These are phyloP conservation scores for Phalacrocorax pelagicus DNA, from an alignment of 2,113 vertebrate genomes.

Conservation along the genomic window DNA sequence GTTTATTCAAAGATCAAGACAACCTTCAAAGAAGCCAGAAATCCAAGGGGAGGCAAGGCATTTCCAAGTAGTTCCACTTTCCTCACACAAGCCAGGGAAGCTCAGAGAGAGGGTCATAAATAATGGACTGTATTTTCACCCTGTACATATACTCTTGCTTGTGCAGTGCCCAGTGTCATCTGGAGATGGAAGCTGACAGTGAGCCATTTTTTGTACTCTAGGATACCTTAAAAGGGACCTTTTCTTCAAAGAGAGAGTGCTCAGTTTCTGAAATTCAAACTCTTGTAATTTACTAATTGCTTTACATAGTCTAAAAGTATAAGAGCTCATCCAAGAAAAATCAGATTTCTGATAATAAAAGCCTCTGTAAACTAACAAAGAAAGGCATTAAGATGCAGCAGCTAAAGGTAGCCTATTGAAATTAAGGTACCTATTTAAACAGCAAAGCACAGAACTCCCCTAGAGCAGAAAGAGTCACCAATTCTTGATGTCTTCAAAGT, in stretches of 20 bases:
- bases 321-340: neutral
- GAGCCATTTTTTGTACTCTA: neutral
- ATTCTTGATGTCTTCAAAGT: neutral
- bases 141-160: conserved; percentile 11
- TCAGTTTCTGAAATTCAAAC: neutral
- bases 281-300: neutral
- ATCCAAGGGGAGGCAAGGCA: conserved; percentile 27
- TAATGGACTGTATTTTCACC: conserved; percentile 45
- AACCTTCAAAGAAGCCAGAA: conserved; percentile 59
- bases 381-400: neutral
- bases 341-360: neutral
- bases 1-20: conserved; percentile 59
- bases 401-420: neutral
- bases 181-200: neutral
- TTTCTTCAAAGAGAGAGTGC: neutral
- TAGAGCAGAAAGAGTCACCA: neutral
- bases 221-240: neutral
- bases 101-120: conserved; percentile 35
- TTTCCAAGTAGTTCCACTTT: conserved; percentile 25
- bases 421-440: neutral
- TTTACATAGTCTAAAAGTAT: neutral
- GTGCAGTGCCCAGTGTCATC: neutral
- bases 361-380: neutral
- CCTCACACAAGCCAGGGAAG: neutral
- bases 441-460: neutral